Evolutionary conservation across 2,113 vertebrate species (phyloP).

Genomic region (Podocnemis expansa): DNA sequence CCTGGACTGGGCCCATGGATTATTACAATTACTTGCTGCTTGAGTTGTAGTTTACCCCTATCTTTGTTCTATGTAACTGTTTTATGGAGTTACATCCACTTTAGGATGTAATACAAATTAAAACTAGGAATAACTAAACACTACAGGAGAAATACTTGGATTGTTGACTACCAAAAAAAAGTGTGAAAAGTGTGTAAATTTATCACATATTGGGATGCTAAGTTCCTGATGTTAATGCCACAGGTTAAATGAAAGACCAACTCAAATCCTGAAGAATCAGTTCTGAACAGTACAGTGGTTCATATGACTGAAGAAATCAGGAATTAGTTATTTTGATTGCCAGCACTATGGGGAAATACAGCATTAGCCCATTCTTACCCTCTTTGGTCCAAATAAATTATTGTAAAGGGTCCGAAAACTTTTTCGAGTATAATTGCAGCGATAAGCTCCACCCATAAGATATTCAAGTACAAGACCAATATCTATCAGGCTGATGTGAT

Average conservation of each 20-base stretch:
- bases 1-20: neutral
- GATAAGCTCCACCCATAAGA: constrained; percentile 98
- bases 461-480: constrained; percentile 96
- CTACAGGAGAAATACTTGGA: neutral
- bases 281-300: neutral
- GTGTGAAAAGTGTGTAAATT: neutral
- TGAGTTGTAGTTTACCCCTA: neutral
- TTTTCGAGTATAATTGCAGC: constrained; percentile 96
- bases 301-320: neutral
- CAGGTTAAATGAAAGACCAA: neutral
- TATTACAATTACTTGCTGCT: neutral
- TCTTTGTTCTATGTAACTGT: neutral
- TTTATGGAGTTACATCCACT: neutral
- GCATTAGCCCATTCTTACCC: constrained; percentile 79
- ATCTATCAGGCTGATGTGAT: constrained; percentile 98
- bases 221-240: neutral
- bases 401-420: constrained; percentile 96
- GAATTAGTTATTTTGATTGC: neutral
- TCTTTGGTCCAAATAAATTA: constrained; percentile 95
- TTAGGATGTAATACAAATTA: neutral
- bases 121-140: neutral
- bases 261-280: neutral
- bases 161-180: neutral
- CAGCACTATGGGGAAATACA: neutral
- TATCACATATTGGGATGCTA: neutral